Percentiles rank a stretch among this genome's conserved stretches.
Conservation (phyloP, 2,113 vertebrate species). For the Anoura caudifer region DNA sequence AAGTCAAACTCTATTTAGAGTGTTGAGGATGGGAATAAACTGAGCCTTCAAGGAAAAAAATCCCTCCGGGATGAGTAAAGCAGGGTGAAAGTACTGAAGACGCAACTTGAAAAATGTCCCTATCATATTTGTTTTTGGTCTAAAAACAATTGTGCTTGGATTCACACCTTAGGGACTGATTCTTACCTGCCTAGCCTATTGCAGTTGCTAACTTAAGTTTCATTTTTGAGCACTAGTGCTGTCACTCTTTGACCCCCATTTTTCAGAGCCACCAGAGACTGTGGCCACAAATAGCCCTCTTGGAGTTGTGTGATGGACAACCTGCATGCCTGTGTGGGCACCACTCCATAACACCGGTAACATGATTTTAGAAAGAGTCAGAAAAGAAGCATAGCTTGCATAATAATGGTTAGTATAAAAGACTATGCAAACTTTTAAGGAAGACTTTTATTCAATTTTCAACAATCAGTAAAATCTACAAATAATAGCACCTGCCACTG, state of each 20-base stretch:
- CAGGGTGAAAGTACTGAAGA: not conserved
- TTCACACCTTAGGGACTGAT: not conserved
- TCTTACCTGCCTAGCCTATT: not conserved
- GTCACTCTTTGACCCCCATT: not conserved
- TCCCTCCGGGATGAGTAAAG: not conserved
- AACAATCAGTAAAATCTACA: slow-evolving; percentile 7
- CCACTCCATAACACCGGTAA: not conserved
- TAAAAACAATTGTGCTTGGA: not conserved
- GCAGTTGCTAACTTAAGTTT: not conserved
- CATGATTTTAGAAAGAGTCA: not conserved
- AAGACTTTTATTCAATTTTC: not conserved
- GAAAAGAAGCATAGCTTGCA: not conserved
- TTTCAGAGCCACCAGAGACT: not conserved
- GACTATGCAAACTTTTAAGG: not conserved
- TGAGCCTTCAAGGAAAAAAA: not conserved
- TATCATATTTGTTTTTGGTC: not conserved
- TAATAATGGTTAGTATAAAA: not conserved
- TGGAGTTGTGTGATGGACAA: not conserved
- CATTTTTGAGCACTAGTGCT: not conserved
- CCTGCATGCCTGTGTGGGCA: too few relatives aligned
- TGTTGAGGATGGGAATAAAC: not conserved
- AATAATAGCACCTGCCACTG: not conserved
- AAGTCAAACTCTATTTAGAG: slow-evolving; percentile 10
- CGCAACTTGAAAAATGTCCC: not conserved
- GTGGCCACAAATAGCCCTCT: not conserved